Base-by-base conservation (phyloP, 2,888 invertebrate species). In the Pyrrhosoma nymphula region DNA sequence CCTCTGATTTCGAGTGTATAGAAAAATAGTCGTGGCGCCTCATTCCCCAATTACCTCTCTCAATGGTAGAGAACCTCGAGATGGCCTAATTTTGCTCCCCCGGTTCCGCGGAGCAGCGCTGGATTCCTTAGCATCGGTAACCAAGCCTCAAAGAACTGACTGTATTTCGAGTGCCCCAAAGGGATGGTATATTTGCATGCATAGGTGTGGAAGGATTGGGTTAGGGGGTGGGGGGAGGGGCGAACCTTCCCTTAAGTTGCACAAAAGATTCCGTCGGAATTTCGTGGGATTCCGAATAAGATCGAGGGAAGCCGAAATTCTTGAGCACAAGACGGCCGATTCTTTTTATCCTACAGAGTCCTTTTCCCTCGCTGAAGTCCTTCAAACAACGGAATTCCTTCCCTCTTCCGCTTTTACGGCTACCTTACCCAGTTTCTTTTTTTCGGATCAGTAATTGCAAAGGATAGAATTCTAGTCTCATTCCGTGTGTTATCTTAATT, bases 401-500 rank as follows among this genome's bases (percentile, higher is more conserved):
- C 12, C 82, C 35, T 35, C 35, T 82, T 26, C 14, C 82, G 12
- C n/a, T 35, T 82, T 26, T 16, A 35, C 16, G 14, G 16, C 82
- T 35, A 8, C 69, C 26, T 26, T n/a, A 2, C 69, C 26, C n/a
- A n/a, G n/a, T n/a, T n/a, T 69, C 6, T 26, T n/a, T n/a, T n/a
- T 69, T n/a, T 69, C 35, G 82, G 82, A 82, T 82, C 26, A 82
- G 82, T 82, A 82, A 82, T 82, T 82, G 82, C 82, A 3, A 35
- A 16, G 82, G 82, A 35, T 14, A 35, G 35, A 82, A 30, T 82
- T 35, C 82, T 16, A 35, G 30, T 35, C 26, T 35, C 82, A 82
- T 82, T 82, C 82, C 35, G 12, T 35, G 82, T 82, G 82, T 82
- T 82, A 82, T 82, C 82, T 82, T 82, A 82, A 82, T 82, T 82